A percentile compares a stretch with the other conserved stretches of the same genome.
Conservation (phyloP, 2,113 vertebrate species). For the Zapornia atra region DNA sequence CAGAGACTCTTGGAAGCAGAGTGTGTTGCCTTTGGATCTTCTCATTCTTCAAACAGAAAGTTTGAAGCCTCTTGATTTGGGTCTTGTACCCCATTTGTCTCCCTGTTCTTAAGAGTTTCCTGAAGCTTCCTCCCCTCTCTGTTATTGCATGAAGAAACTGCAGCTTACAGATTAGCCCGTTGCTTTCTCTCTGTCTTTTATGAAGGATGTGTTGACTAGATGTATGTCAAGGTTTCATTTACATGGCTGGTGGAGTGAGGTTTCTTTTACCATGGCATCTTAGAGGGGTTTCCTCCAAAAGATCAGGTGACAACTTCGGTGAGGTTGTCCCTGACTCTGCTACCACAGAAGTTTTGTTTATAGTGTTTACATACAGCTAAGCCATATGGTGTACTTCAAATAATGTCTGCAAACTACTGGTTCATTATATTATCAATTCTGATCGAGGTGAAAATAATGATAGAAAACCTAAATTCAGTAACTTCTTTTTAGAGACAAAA, state of each 20-base stretch:
- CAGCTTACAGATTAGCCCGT: neutral
- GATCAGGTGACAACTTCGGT: neutral
- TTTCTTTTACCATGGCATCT: neutral
- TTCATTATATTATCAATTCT: neutral
- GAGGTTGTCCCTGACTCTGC: neutral
- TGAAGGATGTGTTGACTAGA: neutral
- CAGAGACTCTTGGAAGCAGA: neutral
- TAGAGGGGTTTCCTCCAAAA: neutral
- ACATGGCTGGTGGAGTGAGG: neutral
- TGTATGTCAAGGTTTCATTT: neutral
- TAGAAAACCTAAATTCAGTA: neutral
- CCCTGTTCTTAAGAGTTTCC: neutral
- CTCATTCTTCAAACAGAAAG: neutral
- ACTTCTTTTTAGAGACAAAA: neutral
- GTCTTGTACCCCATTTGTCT: neutral
- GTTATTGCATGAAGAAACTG: neutral
- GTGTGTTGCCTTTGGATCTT: neutral
- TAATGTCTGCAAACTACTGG: neutral
- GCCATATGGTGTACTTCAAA: neutral
- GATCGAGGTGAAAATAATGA: neutral
- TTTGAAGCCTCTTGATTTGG: neutral
- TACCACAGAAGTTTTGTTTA: neutral
- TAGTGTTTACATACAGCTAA: neutral
- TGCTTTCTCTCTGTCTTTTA: neutral
- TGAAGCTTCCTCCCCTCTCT: neutral